Evolutionary conservation across 2,797 vertebrate species (phyloP).

Genomic region (Petrocephalus sullivani): DNA sequence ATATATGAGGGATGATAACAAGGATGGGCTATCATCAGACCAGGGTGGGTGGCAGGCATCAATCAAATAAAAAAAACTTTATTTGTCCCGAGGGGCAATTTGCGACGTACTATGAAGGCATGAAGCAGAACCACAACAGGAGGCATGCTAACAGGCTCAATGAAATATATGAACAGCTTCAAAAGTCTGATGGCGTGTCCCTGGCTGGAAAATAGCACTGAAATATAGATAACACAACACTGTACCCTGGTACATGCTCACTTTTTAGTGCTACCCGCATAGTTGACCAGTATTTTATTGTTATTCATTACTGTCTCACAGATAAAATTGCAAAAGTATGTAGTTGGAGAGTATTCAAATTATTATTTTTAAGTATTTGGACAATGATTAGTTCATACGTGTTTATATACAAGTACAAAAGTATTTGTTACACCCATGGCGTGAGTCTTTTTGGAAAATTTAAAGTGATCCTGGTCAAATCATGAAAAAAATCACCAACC

Average conservation of each 20-base stretch:
- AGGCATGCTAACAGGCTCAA: neutral
- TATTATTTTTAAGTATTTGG: neutral
- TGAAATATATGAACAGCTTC: neutral
- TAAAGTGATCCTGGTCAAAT: neutral
- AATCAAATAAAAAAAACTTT: neutral
- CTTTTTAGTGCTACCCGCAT: neutral
- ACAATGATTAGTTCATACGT: neutral
- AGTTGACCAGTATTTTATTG: neutral
- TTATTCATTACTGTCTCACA: neutral
- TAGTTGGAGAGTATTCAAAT: neutral
- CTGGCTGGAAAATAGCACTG: neutral
- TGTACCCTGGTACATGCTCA: neutral
- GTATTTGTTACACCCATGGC: neutral
- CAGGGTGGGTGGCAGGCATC: neutral
- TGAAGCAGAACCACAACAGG: neutral
- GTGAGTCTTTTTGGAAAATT: neutral
- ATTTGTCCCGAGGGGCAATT: no score
- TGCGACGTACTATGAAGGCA: no score
- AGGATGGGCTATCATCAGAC: neutral
- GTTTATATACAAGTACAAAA: neutral
- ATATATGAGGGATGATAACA: neutral
- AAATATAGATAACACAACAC: neutral
- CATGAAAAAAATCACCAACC: neutral
- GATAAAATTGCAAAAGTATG: neutral
- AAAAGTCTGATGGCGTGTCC: neutral